Evolutionary conservation across 2,113 vertebrate species (phyloP), one percentile per base, ranked within the genome.

Genomic region (Tringa solitaria): DNA sequence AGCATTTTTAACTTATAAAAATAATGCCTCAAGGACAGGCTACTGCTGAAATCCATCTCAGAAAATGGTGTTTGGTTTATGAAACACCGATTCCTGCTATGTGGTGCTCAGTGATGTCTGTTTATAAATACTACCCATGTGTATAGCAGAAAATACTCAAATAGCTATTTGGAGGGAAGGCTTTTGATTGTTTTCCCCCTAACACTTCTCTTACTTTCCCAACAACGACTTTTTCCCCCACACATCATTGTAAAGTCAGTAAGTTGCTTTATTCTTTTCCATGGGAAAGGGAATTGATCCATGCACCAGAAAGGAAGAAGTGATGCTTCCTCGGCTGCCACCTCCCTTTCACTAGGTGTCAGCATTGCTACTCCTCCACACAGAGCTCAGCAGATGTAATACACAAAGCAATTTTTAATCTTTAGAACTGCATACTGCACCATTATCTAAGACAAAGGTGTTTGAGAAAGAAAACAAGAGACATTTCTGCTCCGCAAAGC

Each of bases 81-180:
- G 67, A 76, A 57, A 84, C 69, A 59, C 37, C 8, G 4, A 17
- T 35, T 72, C 67, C 75, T 79, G 75, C 82, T 46, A 35, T 1
- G 50, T 72, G 83, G 82, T 26, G 45, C 72, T 57, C 27, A 19
- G 32, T 13, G 32, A 63, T 17, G 46, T 10, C 65, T 80, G 32
- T 12, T 73, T 57, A 41, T 28, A 67, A 87, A 26, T 4, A 77
- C 7, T 1, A 63, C 56, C 80, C 67, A 4, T 1, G 26, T 26
- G 60, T 48, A 50, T 26, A 89, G 91, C 45, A 94, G 67, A 74
- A 95, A 97, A 96, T 85, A 95, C 97, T 96, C 95, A 95, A 90
- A 94, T 27, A 91, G 64, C 93, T 84, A 78, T 90, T 90, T 97
- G 95, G 94, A 98, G 96, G 97, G 96, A 95, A 92, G 74, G 90